phyloP scores from a whole-genome alignment of 2,888 invertebrate genomes.

The Eustalomyia histrio region DNA sequence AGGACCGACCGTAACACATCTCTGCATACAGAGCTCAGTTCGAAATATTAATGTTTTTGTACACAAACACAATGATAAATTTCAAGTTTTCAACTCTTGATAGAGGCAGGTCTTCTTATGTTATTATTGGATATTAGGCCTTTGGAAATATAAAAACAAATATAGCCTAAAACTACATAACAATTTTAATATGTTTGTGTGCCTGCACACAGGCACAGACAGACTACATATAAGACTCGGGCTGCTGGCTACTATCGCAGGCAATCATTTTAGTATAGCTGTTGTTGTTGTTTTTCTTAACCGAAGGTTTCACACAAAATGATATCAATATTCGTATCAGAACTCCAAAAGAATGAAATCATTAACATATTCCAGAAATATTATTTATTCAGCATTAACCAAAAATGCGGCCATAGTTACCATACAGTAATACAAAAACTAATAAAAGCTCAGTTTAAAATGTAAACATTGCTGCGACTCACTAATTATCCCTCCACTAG shows the following conservation, averaged over 20 bases:
- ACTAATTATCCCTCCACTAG: too few relatives aligned
- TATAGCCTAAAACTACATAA: constrained; percentile 8
- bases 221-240: constrained; percentile 28
- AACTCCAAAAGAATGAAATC: too few relatives aligned
- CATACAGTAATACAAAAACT: too few relatives aligned
- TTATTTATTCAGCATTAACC: too few relatives aligned
- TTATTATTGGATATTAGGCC: constrained; percentile 6
- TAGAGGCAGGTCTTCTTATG: constrained; percentile 45
- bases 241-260: constrained; percentile 43
- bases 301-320: constrained; percentile 43
- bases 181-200: neutral
- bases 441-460: too few relatives aligned
- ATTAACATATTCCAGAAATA: too few relatives aligned
- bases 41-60: neutral
- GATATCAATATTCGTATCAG: neutral
- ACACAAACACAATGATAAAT: neutral
- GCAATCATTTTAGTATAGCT: constrained; percentile 7
- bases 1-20: constrained; percentile 17
- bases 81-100: constrained; percentile 39
- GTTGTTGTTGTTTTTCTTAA: constrained; percentile 20
- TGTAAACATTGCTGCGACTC: too few relatives aligned
- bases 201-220: constrained; percentile 9
- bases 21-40: neutral
- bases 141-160: constrained; percentile 2
- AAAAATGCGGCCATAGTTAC: too few relatives aligned